These are phyloP conservation scores for Anoplolepis gracilipes DNA, from an alignment of 1,140 invertebrate genomes.

Conservation along the genomic window DNA sequence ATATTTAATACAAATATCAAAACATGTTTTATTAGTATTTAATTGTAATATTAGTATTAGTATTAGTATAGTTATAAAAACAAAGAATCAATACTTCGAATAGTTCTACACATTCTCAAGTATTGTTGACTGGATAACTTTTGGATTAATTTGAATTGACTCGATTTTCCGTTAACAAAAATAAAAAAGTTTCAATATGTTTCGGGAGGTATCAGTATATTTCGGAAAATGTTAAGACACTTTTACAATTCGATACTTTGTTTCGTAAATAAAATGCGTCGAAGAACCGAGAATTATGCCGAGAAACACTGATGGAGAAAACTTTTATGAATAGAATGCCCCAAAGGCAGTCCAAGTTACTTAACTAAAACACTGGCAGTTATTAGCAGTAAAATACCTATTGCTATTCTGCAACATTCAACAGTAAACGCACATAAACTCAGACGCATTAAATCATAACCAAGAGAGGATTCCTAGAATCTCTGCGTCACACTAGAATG, in stretches of 20 bases:
- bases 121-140: neutral
- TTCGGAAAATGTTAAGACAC: neutral
- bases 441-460: slow-evolving; percentile 27
- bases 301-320: slow-evolving; percentile 14
- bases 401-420: neutral
- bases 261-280: neutral
- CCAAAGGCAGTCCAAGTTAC: neutral
- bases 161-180: neutral
- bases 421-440: slow-evolving; percentile 35
- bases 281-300: neutral
- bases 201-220: too few relatives aligned
- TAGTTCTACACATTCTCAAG: neutral
- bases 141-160: too few relatives aligned
- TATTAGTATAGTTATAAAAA: neutral
- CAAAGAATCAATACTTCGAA: neutral
- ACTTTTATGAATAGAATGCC: neutral
- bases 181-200: too few relatives aligned
- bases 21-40: too few relatives aligned
- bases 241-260: too few relatives aligned
- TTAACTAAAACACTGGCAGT: too few relatives aligned
- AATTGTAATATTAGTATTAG: too few relatives aligned
- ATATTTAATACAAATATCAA: neutral
- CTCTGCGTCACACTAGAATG: neutral
- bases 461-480: too few relatives aligned
- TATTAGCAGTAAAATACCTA: too few relatives aligned